Evolutionary conservation across 2,888 invertebrate genomes (phyloP), one percentile per base, ranked within the genome.

Genomic region (Gandaritis pyraliata): DNA sequence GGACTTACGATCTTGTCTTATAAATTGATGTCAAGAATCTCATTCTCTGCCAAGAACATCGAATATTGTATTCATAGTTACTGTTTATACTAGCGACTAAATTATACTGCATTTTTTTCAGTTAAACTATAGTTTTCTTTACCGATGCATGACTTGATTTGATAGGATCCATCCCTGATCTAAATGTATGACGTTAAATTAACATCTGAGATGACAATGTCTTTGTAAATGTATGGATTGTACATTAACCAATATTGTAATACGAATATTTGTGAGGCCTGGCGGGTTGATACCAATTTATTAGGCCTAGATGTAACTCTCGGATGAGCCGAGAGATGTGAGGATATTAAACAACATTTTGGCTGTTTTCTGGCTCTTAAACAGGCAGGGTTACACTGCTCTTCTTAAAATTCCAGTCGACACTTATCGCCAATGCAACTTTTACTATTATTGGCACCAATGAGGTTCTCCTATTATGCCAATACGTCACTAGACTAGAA

Each of bases 1-100:
- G 70, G 71, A 71, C 69, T 61, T 67, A 71, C 69, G 65, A 71
- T 71, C 71, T 71, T 61, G 71, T 67, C 71, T 71, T 69, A 64
- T 71, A 69, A 65, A 71, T 71, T 71, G 71, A 69, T 71, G 71
- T 69, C 71, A 66, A 71, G 67, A 67, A 71, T 71, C 71, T 71
- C 70, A 63, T 69, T 66, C 66, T 69, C 61, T 71, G 71, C 66
- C 71, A 50, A 62, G 60, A 67, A 67, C 69, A 69, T 71, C 69
- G 69, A 71, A 71, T 69, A 67, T 66, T 68, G 66, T 71, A 65
- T 64, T 58, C 63, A 65, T 70, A 65, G 41, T 66, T 63, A 67
- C 65, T 63, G 65, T 70, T 66, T 70, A 60, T 64, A 69, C 65
- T 71, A 67, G 67, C 63, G 30, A 66, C 69, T 69, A 61, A 66